These are phyloP conservation scores for Characodon lateralis DNA, from an alignment of 2,797 vertebrate genomes.

Conservation along the genomic window DNA sequence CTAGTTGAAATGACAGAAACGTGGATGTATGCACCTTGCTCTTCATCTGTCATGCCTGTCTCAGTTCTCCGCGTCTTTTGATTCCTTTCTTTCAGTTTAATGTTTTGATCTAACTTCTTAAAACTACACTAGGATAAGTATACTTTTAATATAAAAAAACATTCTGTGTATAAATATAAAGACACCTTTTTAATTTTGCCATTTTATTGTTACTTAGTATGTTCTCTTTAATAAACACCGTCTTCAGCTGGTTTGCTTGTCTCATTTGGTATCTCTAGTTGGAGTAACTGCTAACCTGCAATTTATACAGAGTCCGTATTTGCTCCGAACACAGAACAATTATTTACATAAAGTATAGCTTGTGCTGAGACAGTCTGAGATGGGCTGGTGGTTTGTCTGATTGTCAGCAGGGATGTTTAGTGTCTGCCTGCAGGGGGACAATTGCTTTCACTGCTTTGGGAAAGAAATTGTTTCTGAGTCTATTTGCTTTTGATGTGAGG, in stretches of 20 bases:
- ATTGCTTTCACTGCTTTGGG: too few species aligned
- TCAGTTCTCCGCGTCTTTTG: neutral
- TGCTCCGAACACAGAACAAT: too few species aligned
- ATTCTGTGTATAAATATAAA: neutral
- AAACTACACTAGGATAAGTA: neutral
- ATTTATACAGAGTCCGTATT: too few species aligned
- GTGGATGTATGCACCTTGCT: conserved; percentile 45
- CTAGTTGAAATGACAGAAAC: conserved; percentile 32
- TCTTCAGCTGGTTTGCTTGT: neutral
- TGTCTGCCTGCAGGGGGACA: too few species aligned
- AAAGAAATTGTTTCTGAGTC: too few species aligned
- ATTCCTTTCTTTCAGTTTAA: neutral
- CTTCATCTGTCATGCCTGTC: neutral
- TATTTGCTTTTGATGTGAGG: too few species aligned
- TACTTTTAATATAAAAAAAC: neutral
- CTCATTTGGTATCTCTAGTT: neutral
- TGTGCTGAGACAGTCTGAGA: too few species aligned
- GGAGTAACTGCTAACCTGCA: neutral
- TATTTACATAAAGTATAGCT: too few species aligned
- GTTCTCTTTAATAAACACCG: neutral
- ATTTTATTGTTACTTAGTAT: neutral
- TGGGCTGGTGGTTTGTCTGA: too few species aligned
- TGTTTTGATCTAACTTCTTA: neutral
- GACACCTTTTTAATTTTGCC: neutral
- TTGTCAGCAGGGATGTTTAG: too few species aligned